These are phyloP conservation scores for Dynastes tityus DNA, from an alignment of 2,888 invertebrate species.

Conservation along the genomic window DNA sequence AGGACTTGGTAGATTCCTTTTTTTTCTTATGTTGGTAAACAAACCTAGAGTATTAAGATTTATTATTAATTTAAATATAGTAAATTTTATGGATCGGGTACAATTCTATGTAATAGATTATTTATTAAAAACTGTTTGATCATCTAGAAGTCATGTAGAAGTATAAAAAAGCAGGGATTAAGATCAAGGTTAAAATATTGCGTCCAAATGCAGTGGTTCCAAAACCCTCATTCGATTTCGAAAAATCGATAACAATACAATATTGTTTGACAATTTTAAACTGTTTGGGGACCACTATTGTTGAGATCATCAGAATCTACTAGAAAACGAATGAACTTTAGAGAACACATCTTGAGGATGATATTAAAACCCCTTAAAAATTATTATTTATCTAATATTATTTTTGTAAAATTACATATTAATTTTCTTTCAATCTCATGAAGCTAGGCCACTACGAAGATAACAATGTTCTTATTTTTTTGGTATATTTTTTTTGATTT, in stretches of 20 bases:
- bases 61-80: neutral
- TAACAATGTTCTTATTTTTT: neutral
- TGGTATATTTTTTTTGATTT: too few species aligned
- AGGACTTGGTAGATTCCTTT: neutral
- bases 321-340: too few species aligned
- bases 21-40: neutral
- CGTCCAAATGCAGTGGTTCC: neutral
- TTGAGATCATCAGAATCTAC: neutral
- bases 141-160: neutral
- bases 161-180: neutral
- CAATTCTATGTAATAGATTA: neutral
- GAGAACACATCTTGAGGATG: too few species aligned
- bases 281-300: neutral
- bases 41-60: neutral
- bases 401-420: slow-evolving; percentile 1
- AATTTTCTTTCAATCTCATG: neutral
- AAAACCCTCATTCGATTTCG: neutral
- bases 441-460: slow-evolving; percentile 12
- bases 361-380: neutral
- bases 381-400: neutral
- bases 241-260: too few species aligned
- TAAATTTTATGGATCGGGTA: neutral
- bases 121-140: neutral
- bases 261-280: neutral
- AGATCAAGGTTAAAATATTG: slow-evolving; percentile 15